These are phyloP conservation scores for Tauraco hartlaubi DNA, from an alignment of 2,797 vertebrate species.

Conservation along the genomic window DNA sequence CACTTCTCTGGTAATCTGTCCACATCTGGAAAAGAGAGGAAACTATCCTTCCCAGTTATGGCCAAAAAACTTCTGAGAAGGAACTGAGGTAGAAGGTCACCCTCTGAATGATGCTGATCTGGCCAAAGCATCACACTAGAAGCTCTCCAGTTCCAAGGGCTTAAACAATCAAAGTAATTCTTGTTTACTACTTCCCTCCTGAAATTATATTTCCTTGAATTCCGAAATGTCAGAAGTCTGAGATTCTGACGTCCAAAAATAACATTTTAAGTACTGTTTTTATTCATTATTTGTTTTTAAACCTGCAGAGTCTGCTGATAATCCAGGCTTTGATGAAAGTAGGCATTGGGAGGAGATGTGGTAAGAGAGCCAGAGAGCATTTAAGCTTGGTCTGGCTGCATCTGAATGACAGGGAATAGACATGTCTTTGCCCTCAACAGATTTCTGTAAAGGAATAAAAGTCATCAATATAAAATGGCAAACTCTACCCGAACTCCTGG, in stretches of 20 bases:
- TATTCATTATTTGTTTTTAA: not conserved
- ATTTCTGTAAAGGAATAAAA: not conserved
- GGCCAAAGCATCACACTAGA: not conserved
- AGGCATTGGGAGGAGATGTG: not conserved
- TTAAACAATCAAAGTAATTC: not conserved
- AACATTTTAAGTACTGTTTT: not conserved
- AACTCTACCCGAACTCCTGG: not conserved
- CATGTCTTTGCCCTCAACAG: not conserved
- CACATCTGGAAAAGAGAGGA: slow-evolving; percentile 20
- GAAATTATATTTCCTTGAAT: not conserved
- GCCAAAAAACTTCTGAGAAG: not conserved
- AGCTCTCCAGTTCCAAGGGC: not conserved
- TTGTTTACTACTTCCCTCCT: not conserved
- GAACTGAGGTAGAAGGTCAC: not conserved
- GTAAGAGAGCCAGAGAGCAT: not conserved
- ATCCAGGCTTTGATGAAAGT: not conserved
- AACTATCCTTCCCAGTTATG: not conserved
- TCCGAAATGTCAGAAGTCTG: not conserved
- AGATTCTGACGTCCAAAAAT: not conserved
- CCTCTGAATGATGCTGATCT: not conserved
- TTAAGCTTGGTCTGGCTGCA: not conserved
- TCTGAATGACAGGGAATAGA: not conserved
- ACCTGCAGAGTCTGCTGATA: not conserved
- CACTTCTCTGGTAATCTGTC: slow-evolving; percentile 5
- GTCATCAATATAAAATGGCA: not conserved